phyloP scores from a whole-genome alignment of 2,888 invertebrate genomes.

The Lasioglossum zephyrum region DNA sequence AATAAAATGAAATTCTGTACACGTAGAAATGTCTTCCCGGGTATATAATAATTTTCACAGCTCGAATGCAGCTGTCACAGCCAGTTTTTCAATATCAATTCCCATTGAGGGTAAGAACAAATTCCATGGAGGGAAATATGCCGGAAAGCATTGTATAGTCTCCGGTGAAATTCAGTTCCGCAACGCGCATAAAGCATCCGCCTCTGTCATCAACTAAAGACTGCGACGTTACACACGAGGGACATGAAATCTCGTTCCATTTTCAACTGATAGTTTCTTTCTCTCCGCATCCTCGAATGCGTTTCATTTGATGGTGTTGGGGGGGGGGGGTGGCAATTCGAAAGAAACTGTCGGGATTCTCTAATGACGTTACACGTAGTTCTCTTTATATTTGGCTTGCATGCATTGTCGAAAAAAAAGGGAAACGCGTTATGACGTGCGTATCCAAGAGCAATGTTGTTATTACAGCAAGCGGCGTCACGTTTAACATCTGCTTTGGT shows the following conservation, averaged over 20 bases:
- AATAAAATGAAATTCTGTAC: background rate
- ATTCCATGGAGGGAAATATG: background rate
- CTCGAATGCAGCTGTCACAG: background rate
- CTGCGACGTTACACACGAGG: background rate
- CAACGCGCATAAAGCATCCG: background rate
- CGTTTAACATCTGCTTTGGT: slow-evolving; percentile 11
- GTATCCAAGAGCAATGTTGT: slow-evolving; percentile 2
- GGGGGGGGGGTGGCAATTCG: background rate
- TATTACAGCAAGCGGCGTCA: background rate
- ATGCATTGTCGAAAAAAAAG: background rate
- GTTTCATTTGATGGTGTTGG: background rate
- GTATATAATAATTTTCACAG: background rate
- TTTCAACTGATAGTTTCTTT: slow-evolving; percentile 1
- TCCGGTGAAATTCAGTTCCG: background rate
- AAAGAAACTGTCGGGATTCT: background rate
- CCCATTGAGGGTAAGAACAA: background rate
- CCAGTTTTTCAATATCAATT: background rate
- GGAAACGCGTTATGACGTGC: background rate
- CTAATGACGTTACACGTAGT: background rate
- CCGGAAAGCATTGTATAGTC: background rate
- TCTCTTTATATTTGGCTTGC: background rate
- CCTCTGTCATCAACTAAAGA: slow-evolving; percentile 16
- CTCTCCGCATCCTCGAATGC: background rate
- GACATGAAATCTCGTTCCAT: slow-evolving; percentile 12
- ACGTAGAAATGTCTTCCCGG: background rate